These are phyloP conservation scores for Macrobrachium rosenbergii DNA, from an alignment of 1,140 invertebrate species.

Conservation along the genomic window DNA sequence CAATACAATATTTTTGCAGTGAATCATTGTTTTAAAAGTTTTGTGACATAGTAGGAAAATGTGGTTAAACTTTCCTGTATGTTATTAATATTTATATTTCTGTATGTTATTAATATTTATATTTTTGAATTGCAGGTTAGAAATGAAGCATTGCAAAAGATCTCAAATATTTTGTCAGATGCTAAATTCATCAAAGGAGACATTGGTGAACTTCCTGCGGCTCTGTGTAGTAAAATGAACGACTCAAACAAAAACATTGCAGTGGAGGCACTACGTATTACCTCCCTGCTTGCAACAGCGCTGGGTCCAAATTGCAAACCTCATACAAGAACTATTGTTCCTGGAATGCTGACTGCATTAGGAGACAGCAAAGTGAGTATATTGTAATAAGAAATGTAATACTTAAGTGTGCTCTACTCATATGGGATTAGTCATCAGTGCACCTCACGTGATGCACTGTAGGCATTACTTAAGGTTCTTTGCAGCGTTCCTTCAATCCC, in stretches of 20 bases:
- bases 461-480: too few species aligned
- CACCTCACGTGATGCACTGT: too few species aligned
- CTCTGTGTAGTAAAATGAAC: conserved; percentile 80
- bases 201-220: conserved; percentile 86
- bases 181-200: conserved; percentile 85
- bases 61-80: background rate
- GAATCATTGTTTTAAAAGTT: too few species aligned
- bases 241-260: conserved; percentile 95
- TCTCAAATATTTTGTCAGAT: conserved; percentile 81
- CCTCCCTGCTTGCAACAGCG: conserved; percentile 82
- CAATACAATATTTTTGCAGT: too few species aligned
- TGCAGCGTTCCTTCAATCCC: too few species aligned
- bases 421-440: too few species aligned
- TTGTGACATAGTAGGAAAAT: too few species aligned
- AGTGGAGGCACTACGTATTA: conserved; percentile 84
- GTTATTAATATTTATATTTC: conserved; percentile 16
- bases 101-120: background rate
- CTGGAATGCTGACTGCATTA: conserved; percentile 83
- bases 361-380: conserved; percentile 79
- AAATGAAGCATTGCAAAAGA: conserved; percentile 85
- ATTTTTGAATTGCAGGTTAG: conserved; percentile 74
- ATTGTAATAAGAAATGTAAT: background rate
- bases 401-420: too few species aligned
- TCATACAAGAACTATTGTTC: conserved; percentile 85
- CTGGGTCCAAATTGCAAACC: conserved; percentile 86